These are phyloP conservation scores for Drosophila quadrilineata DNA, from an alignment of 1,140 invertebrate species.

Conservation along the genomic window DNA sequence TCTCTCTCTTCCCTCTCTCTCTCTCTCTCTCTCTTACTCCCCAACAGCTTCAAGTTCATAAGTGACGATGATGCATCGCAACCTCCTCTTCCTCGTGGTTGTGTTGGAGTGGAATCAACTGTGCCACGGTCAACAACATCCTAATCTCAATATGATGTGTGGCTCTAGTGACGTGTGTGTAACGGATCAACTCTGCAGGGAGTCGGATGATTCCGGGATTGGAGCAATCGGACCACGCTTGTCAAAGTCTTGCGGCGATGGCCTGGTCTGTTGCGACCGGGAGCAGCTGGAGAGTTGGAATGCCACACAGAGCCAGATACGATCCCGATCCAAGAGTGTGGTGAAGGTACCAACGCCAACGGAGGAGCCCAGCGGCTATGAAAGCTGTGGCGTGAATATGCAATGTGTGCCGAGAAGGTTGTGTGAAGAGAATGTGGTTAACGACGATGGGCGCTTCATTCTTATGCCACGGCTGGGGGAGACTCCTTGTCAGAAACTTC, in stretches of 20 bases:
- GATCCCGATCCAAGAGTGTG: neutral
- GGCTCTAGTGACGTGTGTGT: slow-evolving; percentile 40
- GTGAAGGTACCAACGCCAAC: neutral
- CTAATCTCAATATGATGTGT: slow-evolving; percentile 5
- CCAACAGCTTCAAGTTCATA: too few relatives aligned
- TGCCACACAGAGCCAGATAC: neutral
- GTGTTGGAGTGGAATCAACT: neutral
- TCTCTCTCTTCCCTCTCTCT: neutral
- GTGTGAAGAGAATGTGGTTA: slow-evolving; percentile 47
- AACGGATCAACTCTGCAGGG: slow-evolving; percentile 30
- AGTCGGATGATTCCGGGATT: slow-evolving; percentile 47
- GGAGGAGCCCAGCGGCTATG: slow-evolving; percentile 32
- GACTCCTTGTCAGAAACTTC: slow-evolving; percentile 10
- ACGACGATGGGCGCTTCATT: slow-evolving; percentile 44
- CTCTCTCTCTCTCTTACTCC: too few relatives aligned
- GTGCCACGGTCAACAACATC: slow-evolving; percentile 13
- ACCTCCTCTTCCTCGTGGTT: slow-evolving; percentile 16
- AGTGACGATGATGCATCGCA: too few relatives aligned
- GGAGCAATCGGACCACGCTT: slow-evolving; percentile 42
- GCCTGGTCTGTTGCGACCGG: slow-evolving; percentile 43
- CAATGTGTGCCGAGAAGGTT: slow-evolving; percentile 56
- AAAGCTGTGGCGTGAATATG: slow-evolving; percentile 54
- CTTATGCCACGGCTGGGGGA: slow-evolving; percentile 52
- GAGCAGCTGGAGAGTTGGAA: slow-evolving; percentile 53
- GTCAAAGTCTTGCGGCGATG: slow-evolving; percentile 24